Base-by-base conservation (phyloP, 2,113 vertebrate species). In the Percina caprodes region DNA sequence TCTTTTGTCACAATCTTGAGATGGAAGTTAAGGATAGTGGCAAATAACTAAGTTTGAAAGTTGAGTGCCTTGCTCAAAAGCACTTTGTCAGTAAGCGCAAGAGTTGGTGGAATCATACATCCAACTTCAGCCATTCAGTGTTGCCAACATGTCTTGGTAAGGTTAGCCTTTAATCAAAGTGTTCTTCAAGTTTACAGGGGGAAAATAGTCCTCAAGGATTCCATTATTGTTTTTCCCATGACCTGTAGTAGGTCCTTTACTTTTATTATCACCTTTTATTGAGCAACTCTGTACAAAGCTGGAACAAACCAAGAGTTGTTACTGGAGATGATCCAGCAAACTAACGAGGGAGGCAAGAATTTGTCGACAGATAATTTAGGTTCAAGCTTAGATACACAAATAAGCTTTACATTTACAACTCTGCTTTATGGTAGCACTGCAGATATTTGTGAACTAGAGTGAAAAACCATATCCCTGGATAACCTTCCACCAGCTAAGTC, bases 231-330 rank as follows among this genome's bases (percentile, higher is more conserved):
- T 72, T 63, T 85, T 81, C 76, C 77, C 81, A 72, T 70, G 77
- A 79, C 60, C 74, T 58, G 33, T 6, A 48, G 12, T 14, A 33
- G 42, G 26, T 75, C 52, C 74, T 81, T 74, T n/a, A 73, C 70
- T 86, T 88, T 87, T 70, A 86, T 67, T 63, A 69, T 85, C 60
- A 62, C 67, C 56, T 77, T 80, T 83, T 81, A 83, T 80, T 86
- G 86, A 67, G 69, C 45, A 2, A 18, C 54, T 56, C 66, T 67
- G 69, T 51, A 56, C 46, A 77, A 75, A 80, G 45, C 58, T 62
- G 68, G 58, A 79, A 72, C 56, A 51, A 67, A 62, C n/a, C 18
- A 5, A 13, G 19, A 12, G 52, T 62, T 84, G 63, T 85, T 52
- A 35, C 77, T 89, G 88, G 88, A 85, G 18, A 67, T 5, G 46